Evolutionary conservation across 37 sponge, comb jelly and placozoan species (phyloP), one percentile per base, ranked within the genome.

Genomic region (Hormiphora californensis): DNA sequence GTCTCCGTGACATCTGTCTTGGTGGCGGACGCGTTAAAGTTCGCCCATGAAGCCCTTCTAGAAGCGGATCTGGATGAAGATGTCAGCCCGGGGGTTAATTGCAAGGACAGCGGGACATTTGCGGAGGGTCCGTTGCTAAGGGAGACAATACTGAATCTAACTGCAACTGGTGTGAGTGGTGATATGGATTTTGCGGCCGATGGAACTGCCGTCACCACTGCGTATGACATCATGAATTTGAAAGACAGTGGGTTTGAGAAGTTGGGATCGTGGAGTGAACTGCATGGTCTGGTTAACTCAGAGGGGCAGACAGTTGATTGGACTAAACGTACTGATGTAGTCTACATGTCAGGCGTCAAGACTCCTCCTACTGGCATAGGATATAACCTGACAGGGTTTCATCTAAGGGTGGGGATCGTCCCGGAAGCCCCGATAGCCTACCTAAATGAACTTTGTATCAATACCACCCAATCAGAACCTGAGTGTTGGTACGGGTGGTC

Each of bases 141-240:
- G n/a, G n/a, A n/a, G n/a, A n/a, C n/a, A n/a, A n/a, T n/a, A n/a
- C n/a, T n/a, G n/a, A n/a, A n/a, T n/a, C n/a, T n/a, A n/a, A n/a
- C n/a, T n/a, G n/a, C n/a, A n/a, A n/a, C n/a, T n/a, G n/a, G n/a
- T n/a, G n/a, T n/a, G n/a, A n/a, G n/a, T n/a, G n/a, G n/a, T n/a
- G n/a, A n/a, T n/a, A n/a, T n/a, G n/a, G n/a, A n/a, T n/a, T n/a
- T n/a, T n/a, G n/a, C n/a, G n/a, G n/a, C n/a, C n/a, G n/a, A n/a
- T n/a, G n/a, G n/a, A n/a, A n/a, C n/a, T n/a, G n/a, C n/a, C n/a
- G n/a, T n/a, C n/a, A n/a, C n/a, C 61, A 23, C 67, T 4, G 12
- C 67, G 1, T 65, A 65, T 32, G 67, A 65, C 67, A 32, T 65
- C 33, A 5, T 65, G 67, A 65, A 65, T 17, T 65, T 65, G 4